These are phyloP conservation scores for Ceratina australensis DNA, from an alignment of 1,140 invertebrate genomes.

Conservation along the genomic window DNA sequence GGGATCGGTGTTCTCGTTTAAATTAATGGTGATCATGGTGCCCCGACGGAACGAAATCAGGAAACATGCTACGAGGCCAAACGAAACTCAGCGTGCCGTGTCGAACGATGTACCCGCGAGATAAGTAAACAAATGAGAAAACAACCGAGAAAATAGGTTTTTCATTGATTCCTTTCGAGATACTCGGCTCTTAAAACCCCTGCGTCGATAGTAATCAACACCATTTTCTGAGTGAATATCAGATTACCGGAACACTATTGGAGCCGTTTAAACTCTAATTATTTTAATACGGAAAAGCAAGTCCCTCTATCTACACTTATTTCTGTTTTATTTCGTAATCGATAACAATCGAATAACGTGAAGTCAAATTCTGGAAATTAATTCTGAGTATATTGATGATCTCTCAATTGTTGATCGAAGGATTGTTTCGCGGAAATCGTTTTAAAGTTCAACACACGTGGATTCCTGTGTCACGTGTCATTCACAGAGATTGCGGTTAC, in stretches of 20 bases:
- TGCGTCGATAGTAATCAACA: background rate
- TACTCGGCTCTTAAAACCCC: conserved; percentile 6
- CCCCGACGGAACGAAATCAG: conserved; percentile 10
- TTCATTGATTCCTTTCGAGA: conserved; percentile 14
- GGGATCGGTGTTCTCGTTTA: background rate
- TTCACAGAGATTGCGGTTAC: conserved; percentile 27
- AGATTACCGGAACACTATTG: no score
- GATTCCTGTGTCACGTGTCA: background rate
- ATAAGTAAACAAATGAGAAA: conserved; percentile 29
- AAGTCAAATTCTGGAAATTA: no score
- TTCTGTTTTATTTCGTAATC: background rate
- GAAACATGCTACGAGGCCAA: conserved; percentile 13
- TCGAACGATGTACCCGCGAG: conserved; percentile 32
- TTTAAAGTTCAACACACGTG: background rate
- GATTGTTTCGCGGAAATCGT: conserved; percentile 5
- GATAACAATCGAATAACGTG: no score
- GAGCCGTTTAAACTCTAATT: no score
- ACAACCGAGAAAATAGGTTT: conserved; percentile 19
- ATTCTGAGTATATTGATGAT: no score
- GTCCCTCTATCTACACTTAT: no score
- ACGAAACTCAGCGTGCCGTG: conserved; percentile 26
- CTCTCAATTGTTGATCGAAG: no score
- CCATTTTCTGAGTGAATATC: no score
- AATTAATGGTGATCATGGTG: conserved; percentile 5
- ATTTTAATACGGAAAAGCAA: no score